A percentile compares a stretch with the other conserved stretches of the same genome.
phyloP scores from a whole-genome alignment of 2,113 vertebrate species.

The Xiphophorus hellerii region DNA sequence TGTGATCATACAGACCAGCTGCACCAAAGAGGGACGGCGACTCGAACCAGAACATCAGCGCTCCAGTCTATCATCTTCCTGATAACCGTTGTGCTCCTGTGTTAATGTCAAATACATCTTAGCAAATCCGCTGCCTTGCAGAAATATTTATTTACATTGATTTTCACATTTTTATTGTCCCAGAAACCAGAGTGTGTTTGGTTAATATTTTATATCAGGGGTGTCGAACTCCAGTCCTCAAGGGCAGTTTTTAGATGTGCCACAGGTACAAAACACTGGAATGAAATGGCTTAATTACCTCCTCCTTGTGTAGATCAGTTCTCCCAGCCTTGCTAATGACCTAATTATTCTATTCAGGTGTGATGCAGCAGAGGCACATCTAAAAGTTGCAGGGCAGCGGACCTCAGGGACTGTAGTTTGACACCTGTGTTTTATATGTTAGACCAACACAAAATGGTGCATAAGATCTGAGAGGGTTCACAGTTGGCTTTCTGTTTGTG shows the following conservation, averaged over 20 bases:
- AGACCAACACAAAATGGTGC: not conserved
- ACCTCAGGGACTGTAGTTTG: too few relatives aligned
- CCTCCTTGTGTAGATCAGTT: too few relatives aligned
- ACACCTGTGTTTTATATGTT: not conserved
- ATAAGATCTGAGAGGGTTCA: too few relatives aligned
- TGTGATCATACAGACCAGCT: conserved; percentile 75
- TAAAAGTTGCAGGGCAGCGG: too few relatives aligned
- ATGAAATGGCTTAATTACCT: too few relatives aligned
- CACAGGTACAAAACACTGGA: too few relatives aligned
- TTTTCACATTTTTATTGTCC: not conserved
- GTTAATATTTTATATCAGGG: not conserved
- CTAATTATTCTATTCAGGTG: too few relatives aligned
- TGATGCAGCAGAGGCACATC: too few relatives aligned
- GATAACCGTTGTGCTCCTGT: conserved; percentile 42
- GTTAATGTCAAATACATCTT: not conserved
- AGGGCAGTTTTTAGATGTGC: too few relatives aligned
- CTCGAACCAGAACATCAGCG: not conserved
- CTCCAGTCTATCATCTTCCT: conserved; percentile 44
- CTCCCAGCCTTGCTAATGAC: too few relatives aligned
- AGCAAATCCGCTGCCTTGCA: not conserved
- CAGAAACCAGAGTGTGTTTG: not conserved
- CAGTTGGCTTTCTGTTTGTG: too few relatives aligned
- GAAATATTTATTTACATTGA: not conserved
- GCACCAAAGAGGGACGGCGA: conserved; percentile 35
- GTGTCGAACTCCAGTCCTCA: too few relatives aligned